Evolutionary conservation across 2,888 invertebrate genomes (phyloP), one percentile per base, ranked within the genome.

Genomic region (Nezara viridula): DNA sequence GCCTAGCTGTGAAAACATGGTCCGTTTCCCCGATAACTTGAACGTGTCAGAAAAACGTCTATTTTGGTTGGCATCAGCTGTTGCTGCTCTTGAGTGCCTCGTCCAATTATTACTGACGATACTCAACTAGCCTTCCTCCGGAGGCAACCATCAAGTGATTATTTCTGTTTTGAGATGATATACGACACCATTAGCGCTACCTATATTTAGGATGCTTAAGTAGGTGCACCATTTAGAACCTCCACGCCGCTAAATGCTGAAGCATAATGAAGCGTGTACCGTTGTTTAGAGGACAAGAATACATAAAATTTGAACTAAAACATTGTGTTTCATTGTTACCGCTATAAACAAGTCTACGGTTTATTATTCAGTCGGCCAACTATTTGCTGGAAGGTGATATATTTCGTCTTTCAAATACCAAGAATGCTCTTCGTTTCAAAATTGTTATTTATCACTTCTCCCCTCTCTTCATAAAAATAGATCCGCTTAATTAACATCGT

Each of bases 1-100:
- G 19, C 37, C 66, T 73, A 73, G 66, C 66, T 73, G 66, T 73
- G 66, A 73, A 73, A 73, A 73, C 66, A 73, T 0, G 32, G 37
- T 7, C 27, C 66, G 66, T 73, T 73, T 73, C 66, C 66, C 44
- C 44, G 44, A 81, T 81, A 81, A 81, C 81, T 24, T 1, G 44
- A 81, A 81, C 40, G n/a, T n/a, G 81, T 81, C 81, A 81, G 81
- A 81, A 81, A 81, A 81, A 81, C 81, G 81, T 81, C 81, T 81
- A 81, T 81, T 81, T 81, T 81, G n/a, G 81, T 81, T 81, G 81
- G 44, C 81, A 12, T 81, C 81, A 81, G 81, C 81, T 81, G 81
- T 81, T 81, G 44, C 81, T 81, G 44, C 10, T 44, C 81, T 24
- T n/a, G n/a, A 81, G 81, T 81, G 81, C 81, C 81, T 81, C 81